These are phyloP conservation scores for Neoseiulus cucumeris DNA, from an alignment of 1,140 invertebrate genomes.

Conservation along the genomic window DNA sequence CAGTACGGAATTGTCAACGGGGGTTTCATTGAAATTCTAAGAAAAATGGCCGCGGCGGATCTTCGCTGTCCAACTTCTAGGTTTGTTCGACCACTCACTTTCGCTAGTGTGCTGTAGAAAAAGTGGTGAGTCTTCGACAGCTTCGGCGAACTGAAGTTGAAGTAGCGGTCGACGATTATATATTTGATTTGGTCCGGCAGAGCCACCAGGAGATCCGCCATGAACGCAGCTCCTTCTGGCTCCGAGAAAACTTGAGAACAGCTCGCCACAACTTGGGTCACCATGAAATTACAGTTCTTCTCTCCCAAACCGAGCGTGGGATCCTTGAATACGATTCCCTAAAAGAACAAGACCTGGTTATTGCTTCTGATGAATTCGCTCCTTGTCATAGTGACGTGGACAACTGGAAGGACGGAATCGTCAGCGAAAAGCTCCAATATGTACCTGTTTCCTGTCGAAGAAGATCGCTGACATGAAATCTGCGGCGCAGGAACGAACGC, in stretches of 20 bases:
- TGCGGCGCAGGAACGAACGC: background rate
- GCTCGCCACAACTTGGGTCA: background rate
- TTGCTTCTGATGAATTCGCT: too few species aligned
- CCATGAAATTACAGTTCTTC: background rate
- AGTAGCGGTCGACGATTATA: background rate
- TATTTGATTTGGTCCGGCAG: slow-evolving; percentile 7
- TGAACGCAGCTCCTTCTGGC: background rate
- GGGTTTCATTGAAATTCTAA: too few species aligned
- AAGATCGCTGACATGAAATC: background rate
- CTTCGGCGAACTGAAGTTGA: background rate
- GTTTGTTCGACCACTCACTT: background rate
- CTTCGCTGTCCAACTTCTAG: background rate
- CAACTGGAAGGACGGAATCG: too few species aligned
- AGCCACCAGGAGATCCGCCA: background rate
- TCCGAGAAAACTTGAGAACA: slow-evolving; percentile 2
- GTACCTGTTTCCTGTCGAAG: slow-evolving; percentile 1
- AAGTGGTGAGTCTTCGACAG: background rate
- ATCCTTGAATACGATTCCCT: background rate
- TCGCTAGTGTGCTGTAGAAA: background rate
- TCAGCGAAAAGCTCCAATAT: too few species aligned
- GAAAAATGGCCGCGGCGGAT: too few species aligned
- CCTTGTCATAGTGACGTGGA: too few species aligned
- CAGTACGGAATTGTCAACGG: too few species aligned
- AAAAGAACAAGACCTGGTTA: background rate
- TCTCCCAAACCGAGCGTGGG: background rate